Conservation (phyloP, 2,888 invertebrate species). For the Zeuzera pyrina region DNA sequence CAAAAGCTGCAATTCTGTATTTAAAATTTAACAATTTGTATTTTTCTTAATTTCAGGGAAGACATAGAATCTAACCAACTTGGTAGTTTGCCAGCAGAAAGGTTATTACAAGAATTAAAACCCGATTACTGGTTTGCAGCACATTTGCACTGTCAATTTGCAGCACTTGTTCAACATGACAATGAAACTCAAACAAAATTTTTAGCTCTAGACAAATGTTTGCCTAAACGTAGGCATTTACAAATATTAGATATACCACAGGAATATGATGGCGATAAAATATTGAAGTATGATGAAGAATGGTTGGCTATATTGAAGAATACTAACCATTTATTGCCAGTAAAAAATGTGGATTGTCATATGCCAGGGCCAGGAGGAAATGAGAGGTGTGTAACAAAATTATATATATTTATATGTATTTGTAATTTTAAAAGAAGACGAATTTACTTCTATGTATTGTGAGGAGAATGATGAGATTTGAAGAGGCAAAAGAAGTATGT, state of each 20-base stretch:
- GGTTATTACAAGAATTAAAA: conserved; percentile 83
- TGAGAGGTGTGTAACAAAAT: conserved; percentile 68
- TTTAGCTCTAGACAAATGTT: conserved; percentile 96
- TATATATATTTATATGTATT: not conserved
- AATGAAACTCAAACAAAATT: conserved; percentile 80
- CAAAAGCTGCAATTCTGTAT: too few species aligned
- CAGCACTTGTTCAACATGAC: conserved; percentile 86
- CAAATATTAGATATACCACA: conserved; percentile 83
- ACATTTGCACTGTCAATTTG: conserved; percentile 97
- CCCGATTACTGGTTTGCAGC: conserved; percentile 98
- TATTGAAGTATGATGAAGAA: conserved; percentile 88
- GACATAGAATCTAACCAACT: conserved; percentile 87
- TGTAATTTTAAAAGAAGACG: not conserved
- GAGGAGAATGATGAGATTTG: too few species aligned
- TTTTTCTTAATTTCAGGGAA: conserved; percentile 69
- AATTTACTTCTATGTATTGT: too few species aligned
- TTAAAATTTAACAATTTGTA: not conserved
- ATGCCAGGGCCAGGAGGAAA: conserved; percentile 86
- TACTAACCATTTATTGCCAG: conserved; percentile 90
- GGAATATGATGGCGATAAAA: conserved; percentile 65
- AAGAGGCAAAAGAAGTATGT: too few species aligned
- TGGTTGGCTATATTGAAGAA: conserved; percentile 91
- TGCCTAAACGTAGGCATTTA: conserved; percentile 89
- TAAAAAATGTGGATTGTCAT: conserved; percentile 78
- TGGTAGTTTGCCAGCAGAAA: conserved; percentile 91